These are phyloP conservation scores for Orussus abietinus DNA, from an alignment of 1,140 invertebrate genomes.

Conservation along the genomic window DNA sequence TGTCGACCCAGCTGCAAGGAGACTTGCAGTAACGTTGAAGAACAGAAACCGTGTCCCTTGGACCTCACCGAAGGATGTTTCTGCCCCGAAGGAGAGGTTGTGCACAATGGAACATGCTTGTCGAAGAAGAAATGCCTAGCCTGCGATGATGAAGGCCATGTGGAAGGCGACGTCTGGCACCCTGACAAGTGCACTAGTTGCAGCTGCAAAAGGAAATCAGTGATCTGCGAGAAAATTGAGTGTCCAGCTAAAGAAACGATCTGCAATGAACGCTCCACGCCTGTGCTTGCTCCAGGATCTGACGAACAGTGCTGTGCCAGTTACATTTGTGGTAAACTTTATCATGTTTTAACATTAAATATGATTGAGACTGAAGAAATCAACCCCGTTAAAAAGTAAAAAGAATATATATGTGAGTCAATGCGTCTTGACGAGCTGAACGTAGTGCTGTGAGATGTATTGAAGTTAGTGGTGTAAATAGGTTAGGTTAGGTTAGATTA, in stretches of 20 bases:
- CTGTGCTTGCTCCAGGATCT: slow-evolving; percentile 54
- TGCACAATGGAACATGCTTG: slow-evolving; percentile 46
- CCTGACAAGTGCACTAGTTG: slow-evolving; percentile 75
- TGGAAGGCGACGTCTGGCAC: slow-evolving; percentile 60
- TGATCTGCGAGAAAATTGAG: slow-evolving; percentile 57
- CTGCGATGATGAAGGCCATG: slow-evolving; percentile 65
- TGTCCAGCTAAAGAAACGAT: slow-evolving; percentile 60
- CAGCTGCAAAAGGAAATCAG: slow-evolving; percentile 57
- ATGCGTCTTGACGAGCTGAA: no score
- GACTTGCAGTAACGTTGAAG: slow-evolving; percentile 61
- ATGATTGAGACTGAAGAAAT: no score
- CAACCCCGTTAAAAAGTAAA: no score
- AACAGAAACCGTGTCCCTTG: slow-evolving; percentile 51
- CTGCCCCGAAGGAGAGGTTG: slow-evolving; percentile 68
- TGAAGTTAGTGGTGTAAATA: no score
- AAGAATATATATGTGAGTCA: no score
- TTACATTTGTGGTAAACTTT: slow-evolving; percentile 65
- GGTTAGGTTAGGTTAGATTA: no score
- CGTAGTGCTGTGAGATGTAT: no score
- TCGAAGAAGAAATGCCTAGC: slow-evolving; percentile 54
- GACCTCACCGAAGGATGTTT: slow-evolving; percentile 73
- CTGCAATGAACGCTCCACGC: slow-evolving; percentile 55
- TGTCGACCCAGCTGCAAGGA: slow-evolving; percentile 66
- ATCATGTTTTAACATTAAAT: no score
- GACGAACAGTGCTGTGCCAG: slow-evolving; percentile 64